Evolutionary conservation across 2,797 vertebrate species (phyloP).

Genomic region (Trematomus bernacchii): DNA sequence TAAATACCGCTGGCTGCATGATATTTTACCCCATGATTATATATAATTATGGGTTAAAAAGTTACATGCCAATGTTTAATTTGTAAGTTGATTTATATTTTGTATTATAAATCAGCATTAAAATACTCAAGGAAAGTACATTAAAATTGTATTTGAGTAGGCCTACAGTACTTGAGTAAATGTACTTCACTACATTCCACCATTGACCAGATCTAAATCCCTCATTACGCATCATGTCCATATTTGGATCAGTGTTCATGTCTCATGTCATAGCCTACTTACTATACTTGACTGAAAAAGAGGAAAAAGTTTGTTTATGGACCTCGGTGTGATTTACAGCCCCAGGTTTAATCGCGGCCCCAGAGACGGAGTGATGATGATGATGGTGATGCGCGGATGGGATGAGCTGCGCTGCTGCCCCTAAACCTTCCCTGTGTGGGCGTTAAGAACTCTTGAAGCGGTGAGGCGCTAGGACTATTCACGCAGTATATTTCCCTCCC

Average conservation of each 20-base stretch:
- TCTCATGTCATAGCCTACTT: not conserved
- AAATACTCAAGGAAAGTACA: too few relatives aligned
- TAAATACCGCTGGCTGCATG: too few relatives aligned
- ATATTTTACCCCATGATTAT: too few relatives aligned
- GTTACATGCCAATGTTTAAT: too few relatives aligned
- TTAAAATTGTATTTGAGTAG: too few relatives aligned
- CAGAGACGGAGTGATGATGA: slow-evolving; percentile 31
- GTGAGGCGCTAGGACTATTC: slow-evolving; percentile 59
- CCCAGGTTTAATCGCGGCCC: slow-evolving; percentile 24
- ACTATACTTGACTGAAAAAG: not conserved
- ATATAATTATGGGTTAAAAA: too few relatives aligned
- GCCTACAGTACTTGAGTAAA: too few relatives aligned
- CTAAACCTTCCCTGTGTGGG: slow-evolving; percentile 64
- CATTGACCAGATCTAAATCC: too few relatives aligned
- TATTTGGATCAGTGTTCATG: not conserved
- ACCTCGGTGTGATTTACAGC: slow-evolving; percentile 44
- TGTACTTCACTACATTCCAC: too few relatives aligned
- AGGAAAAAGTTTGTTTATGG: slow-evolving; percentile 10
- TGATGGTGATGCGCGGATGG: slow-evolving; percentile 35
- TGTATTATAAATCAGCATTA: too few relatives aligned
- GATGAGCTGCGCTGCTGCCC: slow-evolving; percentile 38
- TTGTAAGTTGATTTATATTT: too few relatives aligned
- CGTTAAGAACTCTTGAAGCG: slow-evolving; percentile 63
- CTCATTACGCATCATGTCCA: not conserved
- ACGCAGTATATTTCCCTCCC: slow-evolving; percentile 62